Percentiles rank a stretch among this genome's conserved stretches.
Evolutionary conservation across 2,797 vertebrate genomes (phyloP).

Genomic region (Pseudopleuronectes americanus): DNA sequence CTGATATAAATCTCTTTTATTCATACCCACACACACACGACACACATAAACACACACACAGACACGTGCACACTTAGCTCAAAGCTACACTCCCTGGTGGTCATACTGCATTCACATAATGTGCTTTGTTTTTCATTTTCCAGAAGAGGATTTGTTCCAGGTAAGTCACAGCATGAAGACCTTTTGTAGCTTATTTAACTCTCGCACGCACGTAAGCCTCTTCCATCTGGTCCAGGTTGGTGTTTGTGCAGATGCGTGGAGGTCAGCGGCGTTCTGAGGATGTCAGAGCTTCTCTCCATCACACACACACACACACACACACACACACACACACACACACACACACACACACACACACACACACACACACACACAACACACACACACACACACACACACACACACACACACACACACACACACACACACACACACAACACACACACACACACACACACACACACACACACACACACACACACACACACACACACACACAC

Average conservation of each 20-base stretch:
- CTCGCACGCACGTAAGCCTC: constrained; percentile 31
- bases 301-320: not conserved
- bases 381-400: not conserved
- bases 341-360: constrained; percentile 1
- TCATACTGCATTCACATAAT: constrained; percentile 66
- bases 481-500: constrained; percentile 8
- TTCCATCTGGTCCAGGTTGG: constrained; percentile 52
- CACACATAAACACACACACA: constrained; percentile 10
- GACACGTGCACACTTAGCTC: constrained; percentile 36
- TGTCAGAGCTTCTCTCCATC: constrained; percentile 26
- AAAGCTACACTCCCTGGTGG: constrained; percentile 69
- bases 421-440: not conserved
- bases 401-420: not conserved
- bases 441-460: constrained; percentile 2
- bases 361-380: not conserved
- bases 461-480: not conserved
- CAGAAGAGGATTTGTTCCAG: constrained; percentile 75
- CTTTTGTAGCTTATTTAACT: constrained; percentile 48
- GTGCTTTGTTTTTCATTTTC: constrained; percentile 61
- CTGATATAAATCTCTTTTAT: constrained; percentile 75
- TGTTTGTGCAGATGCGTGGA: constrained; percentile 70
- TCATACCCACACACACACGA: constrained; percentile 47
- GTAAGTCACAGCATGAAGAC: constrained; percentile 64
- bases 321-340: not conserved
- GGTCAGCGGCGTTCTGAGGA: constrained; percentile 49